Base-by-base conservation (phyloP, 2,113 vertebrate genomes). In the Macquaria ambigua region DNA sequence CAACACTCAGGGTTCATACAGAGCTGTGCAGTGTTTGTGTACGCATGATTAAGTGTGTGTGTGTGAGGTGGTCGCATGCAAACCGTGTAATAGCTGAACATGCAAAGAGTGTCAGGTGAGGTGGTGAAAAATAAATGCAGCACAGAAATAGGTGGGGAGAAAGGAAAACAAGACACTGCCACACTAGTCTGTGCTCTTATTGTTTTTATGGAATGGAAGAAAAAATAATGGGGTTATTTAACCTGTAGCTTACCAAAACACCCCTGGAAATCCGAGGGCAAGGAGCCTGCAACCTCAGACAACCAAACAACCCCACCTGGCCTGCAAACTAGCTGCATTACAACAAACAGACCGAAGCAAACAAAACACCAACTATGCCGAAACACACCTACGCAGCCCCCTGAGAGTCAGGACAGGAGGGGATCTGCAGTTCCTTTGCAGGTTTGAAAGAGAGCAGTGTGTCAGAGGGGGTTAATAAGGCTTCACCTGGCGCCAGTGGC, bases 381-480 rank as follows among this genome's bases (percentile, higher is more conserved):
- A 85, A 92, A 87, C 56, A 71, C 81, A 67, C 20, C 81, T n/a
- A 77, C 84, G 28, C 46, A 59, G 58, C 46, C 77, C 81, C 62
- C 53, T 12, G 74, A 64, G 76, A 80, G 31, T 1, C 56, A 41
- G 48, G 75, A 56, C 74, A 52, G 73, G 79, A 53, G 81, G 46
- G 53, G 59, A 55, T 37, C 81, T 79, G 77, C 73, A 75, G 56
- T 48, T 80, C 66, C 75, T 67, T 61, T 31, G 75, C 66, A 76
- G 46, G 52, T 52, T 43, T 93, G 90, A 95, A 94, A 88, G 92
- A 74, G 21, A 82, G 82, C 87, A 90, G 81, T 94, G 90, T 94
- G 62, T 83, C 63, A 20, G 82, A 61, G 81, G 48, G 79, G 83
- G 72, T 78, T 82, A 90, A 88, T 70, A 68, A 25, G 77, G 80